phyloP scores from a whole-genome alignment of 2,113 vertebrate genomes.

The Cyanistes caeruleus region DNA sequence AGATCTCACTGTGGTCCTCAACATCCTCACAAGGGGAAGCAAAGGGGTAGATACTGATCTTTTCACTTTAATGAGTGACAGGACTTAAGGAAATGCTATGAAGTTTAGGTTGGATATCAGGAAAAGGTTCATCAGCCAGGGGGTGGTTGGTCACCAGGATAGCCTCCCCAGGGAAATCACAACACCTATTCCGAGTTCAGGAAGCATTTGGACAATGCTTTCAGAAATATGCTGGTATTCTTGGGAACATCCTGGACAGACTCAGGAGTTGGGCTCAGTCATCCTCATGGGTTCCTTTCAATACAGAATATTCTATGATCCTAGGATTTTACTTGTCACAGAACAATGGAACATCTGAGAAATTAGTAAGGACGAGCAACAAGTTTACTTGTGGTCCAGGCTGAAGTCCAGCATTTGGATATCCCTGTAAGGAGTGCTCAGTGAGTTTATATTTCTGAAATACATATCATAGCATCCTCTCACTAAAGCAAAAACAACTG shows the following conservation, averaged over 20 bases:
- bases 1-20: background rate
- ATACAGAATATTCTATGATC: background rate
- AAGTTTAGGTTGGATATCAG: background rate
- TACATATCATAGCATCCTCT: background rate
- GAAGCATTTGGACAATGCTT: background rate
- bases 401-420: background rate
- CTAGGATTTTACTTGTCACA: background rate
- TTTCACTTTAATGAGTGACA: background rate
- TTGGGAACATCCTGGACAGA: background rate
- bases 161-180: background rate
- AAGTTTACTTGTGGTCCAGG: background rate
- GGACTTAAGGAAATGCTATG: background rate
- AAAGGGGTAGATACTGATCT: background rate
- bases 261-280: background rate
- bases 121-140: background rate
- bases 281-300: background rate
- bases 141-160: background rate
- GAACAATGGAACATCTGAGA: background rate
- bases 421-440: accelerated
- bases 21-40: background rate
- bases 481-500: background rate
- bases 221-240: background rate
- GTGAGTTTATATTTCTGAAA: background rate
- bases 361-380: accelerated
- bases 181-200: background rate